Conservation (phyloP, 2,888 invertebrate genomes). For the Lasioglossum figueresi region DNA sequence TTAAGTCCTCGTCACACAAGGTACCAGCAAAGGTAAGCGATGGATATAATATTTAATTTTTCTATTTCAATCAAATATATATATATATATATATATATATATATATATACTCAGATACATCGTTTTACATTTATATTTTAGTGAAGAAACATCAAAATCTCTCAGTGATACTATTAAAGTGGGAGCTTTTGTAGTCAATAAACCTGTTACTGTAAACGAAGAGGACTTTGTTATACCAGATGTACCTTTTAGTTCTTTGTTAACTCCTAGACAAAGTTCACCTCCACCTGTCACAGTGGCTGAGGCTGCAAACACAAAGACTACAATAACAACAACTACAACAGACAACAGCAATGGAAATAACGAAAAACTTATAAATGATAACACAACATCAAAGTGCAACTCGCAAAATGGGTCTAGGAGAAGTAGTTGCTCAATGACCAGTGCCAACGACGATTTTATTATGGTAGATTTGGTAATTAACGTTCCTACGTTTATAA, state of each 20-base stretch:
- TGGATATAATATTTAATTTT: constrained; percentile 1
- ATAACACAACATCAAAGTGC: constrained; percentile 81
- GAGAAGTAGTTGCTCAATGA: constrained; percentile 84
- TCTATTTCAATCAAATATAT: background rate
- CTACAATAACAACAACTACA: constrained; percentile 57
- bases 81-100: constrained; percentile 8
- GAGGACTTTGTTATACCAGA: constrained; percentile 86
- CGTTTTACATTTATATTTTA: constrained; percentile 75
- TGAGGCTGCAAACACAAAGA: constrained; percentile 68
- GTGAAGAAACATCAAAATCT: constrained; percentile 89
- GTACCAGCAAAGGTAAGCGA: constrained; percentile 86
- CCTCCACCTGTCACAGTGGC: constrained; percentile 75
- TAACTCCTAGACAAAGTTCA: constrained; percentile 82
- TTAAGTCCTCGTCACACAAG: constrained; percentile 89
- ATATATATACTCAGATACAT: constrained; percentile 1
- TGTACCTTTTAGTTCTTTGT: constrained; percentile 88
- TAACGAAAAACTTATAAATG: constrained; percentile 73
- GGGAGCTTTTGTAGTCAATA: constrained; percentile 91
- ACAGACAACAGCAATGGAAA: constrained; percentile 82
- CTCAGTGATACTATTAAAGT: constrained; percentile 90
- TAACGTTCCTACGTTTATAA: constrained; percentile 69
- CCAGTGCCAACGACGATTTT: constrained; percentile 87
- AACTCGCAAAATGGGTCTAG: constrained; percentile 83
- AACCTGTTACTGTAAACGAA: constrained; percentile 86
- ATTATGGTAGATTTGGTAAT: constrained; percentile 90